Conservation (phyloP, 2,113 vertebrate species). For the Saguinus midas region DNA sequence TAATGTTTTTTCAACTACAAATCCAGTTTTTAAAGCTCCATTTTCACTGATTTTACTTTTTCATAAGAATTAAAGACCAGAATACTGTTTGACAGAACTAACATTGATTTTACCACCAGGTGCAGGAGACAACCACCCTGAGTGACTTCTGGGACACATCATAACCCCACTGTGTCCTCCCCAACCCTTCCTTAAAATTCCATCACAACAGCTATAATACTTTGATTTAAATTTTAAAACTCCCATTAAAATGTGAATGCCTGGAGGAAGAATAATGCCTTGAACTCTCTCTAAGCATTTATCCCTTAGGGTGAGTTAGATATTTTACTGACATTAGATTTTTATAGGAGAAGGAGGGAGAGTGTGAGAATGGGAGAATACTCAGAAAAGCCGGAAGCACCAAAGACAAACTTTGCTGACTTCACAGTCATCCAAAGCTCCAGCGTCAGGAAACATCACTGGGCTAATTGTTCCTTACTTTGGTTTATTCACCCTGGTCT, state of each 20-base stretch:
- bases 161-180: background rate
- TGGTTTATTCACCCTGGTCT: background rate
- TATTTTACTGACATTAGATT: constrained; percentile 20
- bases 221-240: constrained; percentile 42
- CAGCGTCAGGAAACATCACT: background rate
- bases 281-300: background rate
- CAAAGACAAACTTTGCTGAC: background rate
- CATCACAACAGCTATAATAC: background rate
- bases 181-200: constrained; percentile 26
- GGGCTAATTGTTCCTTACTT: background rate
- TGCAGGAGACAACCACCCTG: background rate
- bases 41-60: background rate
- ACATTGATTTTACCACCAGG: constrained; percentile 22
- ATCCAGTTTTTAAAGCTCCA: background rate
- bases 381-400: background rate
- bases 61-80: constrained; percentile 13
- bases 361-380: background rate
- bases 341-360: constrained; percentile 11
- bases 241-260: constrained; percentile 45
- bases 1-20: background rate
- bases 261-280: constrained; percentile 21
- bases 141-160: constrained; percentile 9
- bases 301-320: constrained; percentile 13
- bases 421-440: background rate
- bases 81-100: background rate